Percentiles rank a stretch among this genome's conserved stretches.
phyloP scores from a whole-genome alignment of 1,140 invertebrate genomes.

The Hestina assimilis region DNA sequence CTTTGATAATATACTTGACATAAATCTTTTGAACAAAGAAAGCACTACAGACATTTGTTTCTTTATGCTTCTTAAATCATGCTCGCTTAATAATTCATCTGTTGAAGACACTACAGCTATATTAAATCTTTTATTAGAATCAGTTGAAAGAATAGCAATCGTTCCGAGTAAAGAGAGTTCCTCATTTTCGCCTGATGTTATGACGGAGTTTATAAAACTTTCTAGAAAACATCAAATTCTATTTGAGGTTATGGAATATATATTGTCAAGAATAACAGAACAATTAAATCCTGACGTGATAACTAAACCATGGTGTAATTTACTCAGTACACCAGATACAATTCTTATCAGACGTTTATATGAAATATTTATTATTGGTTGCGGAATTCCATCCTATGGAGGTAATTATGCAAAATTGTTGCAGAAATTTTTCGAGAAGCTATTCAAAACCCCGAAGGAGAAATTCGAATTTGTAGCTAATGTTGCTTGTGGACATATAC shows the following conservation, averaged over 20 bases:
- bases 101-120: slow-evolving; percentile 44
- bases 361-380: slow-evolving; percentile 65
- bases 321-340: slow-evolving; percentile 47
- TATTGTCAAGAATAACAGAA: slow-evolving; percentile 61
- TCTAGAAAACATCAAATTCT: slow-evolving; percentile 58
- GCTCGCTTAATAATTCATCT: slow-evolving; percentile 42
- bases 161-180: slow-evolving; percentile 39
- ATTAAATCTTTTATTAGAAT: slow-evolving; percentile 53
- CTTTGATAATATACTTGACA: slow-evolving; percentile 53
- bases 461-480: slow-evolving; percentile 78
- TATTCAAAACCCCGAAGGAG: slow-evolving; percentile 62
- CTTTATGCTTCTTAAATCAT: slow-evolving; percentile 58
- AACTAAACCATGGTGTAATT: slow-evolving; percentile 66
- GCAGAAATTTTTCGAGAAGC: slow-evolving; percentile 57
- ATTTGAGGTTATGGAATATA: slow-evolving; percentile 64
- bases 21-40: slow-evolving; percentile 46
- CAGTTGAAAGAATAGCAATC: slow-evolving; percentile 54
- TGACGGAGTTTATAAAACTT: slow-evolving; percentile 56
- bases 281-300: slow-evolving; percentile 45
- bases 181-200: slow-evolving; percentile 45
- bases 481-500: slow-evolving; percentile 69
- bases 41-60: slow-evolving; percentile 52
- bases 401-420: slow-evolving; percentile 58
- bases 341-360: slow-evolving; percentile 55
- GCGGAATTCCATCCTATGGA: slow-evolving; percentile 50